A percentile compares a stretch with the other conserved stretches of the same genome.
phyloP scores from a whole-genome alignment of 2,797 vertebrate genomes.

The Fratercula arctica region DNA sequence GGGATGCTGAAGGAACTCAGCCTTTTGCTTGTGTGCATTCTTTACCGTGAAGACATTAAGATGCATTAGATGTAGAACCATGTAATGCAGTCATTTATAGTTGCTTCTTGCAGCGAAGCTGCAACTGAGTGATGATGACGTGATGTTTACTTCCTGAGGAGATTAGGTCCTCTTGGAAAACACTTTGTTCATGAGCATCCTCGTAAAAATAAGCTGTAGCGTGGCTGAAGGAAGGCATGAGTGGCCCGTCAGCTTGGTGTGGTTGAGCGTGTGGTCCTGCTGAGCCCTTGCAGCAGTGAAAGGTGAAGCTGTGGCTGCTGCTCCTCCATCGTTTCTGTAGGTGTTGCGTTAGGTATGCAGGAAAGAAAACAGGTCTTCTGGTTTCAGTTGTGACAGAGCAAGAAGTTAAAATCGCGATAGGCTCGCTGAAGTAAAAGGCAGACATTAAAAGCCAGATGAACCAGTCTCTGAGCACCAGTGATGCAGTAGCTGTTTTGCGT shows the following conservation, averaged over 20 bases:
- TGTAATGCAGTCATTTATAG: background rate
- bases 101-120: background rate
- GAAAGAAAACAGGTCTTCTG: background rate
- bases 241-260: background rate
- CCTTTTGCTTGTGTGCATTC: background rate
- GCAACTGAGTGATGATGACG: background rate
- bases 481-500: background rate
- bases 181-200: constrained; percentile 27
- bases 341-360: background rate
- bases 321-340: background rate
- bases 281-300: background rate
- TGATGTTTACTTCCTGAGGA: constrained; percentile 38
- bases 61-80: background rate
- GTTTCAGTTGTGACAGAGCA: background rate
- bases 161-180: constrained; percentile 35
- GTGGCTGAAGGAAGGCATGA: background rate
- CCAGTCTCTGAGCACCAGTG: background rate
- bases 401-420: background rate
- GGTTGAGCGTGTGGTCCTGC: background rate
- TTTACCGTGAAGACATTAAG: background rate
- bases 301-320: background rate
- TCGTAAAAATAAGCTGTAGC: background rate
- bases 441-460: background rate
- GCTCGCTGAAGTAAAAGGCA: background rate
- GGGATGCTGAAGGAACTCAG: background rate